These are phyloP conservation scores for Bolborhynchus lineola DNA, from an alignment of 2,113 vertebrate species.

Conservation along the genomic window DNA sequence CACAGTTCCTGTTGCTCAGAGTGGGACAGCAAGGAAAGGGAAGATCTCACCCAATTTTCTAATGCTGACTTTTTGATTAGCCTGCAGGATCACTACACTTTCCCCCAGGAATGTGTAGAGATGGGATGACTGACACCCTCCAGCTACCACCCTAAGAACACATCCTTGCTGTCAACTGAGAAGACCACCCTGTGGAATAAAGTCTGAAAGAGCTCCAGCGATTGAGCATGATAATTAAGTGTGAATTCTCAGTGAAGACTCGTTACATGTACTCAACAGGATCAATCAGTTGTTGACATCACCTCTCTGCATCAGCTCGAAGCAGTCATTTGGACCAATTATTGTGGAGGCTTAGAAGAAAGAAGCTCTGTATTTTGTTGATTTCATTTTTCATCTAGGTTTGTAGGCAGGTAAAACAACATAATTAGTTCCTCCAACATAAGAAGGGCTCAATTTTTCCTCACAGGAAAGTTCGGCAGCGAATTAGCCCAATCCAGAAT, in stretches of 20 bases:
- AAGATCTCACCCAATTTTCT: not conserved
- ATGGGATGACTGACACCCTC: not conserved
- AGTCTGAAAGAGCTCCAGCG: not conserved
- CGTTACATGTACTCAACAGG: rapidly evolving
- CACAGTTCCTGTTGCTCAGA: not conserved
- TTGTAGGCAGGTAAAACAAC: not conserved
- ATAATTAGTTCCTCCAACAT: not conserved
- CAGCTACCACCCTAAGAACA: not conserved
- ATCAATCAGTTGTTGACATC: not conserved
- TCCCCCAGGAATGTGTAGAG: not conserved
- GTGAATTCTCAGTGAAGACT: not conserved
- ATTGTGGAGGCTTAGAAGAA: not conserved
- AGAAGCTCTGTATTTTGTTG: not conserved
- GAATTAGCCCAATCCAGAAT: not conserved
- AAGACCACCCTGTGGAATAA: not conserved
- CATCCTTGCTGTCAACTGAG: not conserved
- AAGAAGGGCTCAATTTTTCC: not conserved
- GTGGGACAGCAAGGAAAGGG: not conserved
- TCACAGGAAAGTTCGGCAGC: not conserved
- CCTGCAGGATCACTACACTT: not conserved
- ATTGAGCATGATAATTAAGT: not conserved
- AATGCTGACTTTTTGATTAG: not conserved
- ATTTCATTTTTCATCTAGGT: not conserved
- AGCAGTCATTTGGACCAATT: not conserved
- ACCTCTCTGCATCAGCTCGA: not conserved